Base-by-base conservation (phyloP, 1,140 invertebrate species). In the Piezodorus guildinii region DNA sequence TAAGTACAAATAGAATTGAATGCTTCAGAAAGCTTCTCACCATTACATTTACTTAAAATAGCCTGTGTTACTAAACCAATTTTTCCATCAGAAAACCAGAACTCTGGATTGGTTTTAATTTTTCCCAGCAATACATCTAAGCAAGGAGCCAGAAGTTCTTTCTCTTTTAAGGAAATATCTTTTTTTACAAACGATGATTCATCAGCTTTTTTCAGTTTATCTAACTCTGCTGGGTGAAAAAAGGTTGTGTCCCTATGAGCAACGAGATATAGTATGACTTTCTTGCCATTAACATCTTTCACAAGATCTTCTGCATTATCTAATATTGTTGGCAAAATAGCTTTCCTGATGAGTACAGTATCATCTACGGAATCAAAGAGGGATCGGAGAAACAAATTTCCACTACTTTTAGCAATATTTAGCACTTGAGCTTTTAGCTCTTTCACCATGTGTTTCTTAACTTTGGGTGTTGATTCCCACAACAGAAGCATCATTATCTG, bases 291-390 rank as follows among this genome's bases (percentile, higher is more conserved):
- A 71, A 90, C 85, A 73, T 87, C 83, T 30, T 76, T 71, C 0
- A 83, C 83, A 23, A 97, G 77, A 23, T 86, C 83, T 49, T 82
- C 77, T 0, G 93, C 69, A 71, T 87, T 82, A 9, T 79, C 82
- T 27, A 87, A 74, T 56, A 98, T 74, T 70, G 91, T 86, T 60
- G 85, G 75, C 19, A 91, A 75, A 51, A 91, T 54, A 15, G 85
- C 82, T 76, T 96, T 96, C 68, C 88, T 87, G 21, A 96, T 78
- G 0, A 96, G 75, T 56, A 91, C 85, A 3, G 94, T 97, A 70
- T 98, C 94, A 75, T 98, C 95, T 1, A 94, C 84, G n/a, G 81
- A 80, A 73, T 96, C 93, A 67, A 96, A 85, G 54, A 96, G 78
- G 0, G 89, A 83, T 62, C 96, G 76, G 34, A 97, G 73, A 10